phyloP scores from a whole-genome alignment of 2,797 vertebrate genomes.

The Myotis planiceps region DNA sequence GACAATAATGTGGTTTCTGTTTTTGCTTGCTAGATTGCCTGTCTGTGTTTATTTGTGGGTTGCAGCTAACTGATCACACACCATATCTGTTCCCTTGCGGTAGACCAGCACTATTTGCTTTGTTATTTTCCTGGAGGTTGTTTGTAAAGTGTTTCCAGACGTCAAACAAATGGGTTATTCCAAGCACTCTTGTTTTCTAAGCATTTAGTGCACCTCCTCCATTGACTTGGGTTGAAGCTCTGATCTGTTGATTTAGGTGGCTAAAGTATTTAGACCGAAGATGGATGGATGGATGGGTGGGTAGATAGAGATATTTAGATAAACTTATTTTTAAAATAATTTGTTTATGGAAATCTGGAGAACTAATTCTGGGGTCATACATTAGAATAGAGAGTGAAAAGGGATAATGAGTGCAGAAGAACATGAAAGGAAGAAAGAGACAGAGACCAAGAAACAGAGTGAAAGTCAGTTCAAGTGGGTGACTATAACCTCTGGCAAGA shows the following conservation, averaged over 20 bases:
- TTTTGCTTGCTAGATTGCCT: constrained; percentile 84
- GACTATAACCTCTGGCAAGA: constrained; percentile 87
- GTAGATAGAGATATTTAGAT: not conserved
- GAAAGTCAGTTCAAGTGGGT: constrained; percentile 86
- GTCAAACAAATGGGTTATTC: constrained; percentile 80
- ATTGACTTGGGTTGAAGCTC: not conserved
- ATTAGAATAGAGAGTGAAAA: not conserved
- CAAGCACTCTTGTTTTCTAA: constrained; percentile 77
- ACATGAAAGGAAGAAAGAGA: constrained; percentile 77
- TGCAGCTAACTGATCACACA: constrained; percentile 93
- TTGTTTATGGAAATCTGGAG: constrained; percentile 51
- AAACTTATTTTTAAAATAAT: constrained; percentile 34
- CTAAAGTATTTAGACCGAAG: constrained; percentile 29
- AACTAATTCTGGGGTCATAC: constrained; percentile 4
- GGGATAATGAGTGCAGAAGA: constrained; percentile 27
- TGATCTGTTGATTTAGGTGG: constrained; percentile 62
- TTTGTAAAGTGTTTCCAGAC: constrained; percentile 91
- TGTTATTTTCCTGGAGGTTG: constrained; percentile 88
- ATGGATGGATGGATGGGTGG: not conserved
- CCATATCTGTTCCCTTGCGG: constrained; percentile 91
- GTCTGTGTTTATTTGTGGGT: constrained; percentile 88
- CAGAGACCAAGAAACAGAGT: constrained; percentile 74
- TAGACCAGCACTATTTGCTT: constrained; percentile 88
- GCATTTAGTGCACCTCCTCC: constrained; percentile 34
- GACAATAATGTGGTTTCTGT: constrained; percentile 86